Evolutionary conservation across 2,888 invertebrate genomes (phyloP), one percentile per base, ranked within the genome.

Genomic region (Rhyacophila evoluta): DNA sequence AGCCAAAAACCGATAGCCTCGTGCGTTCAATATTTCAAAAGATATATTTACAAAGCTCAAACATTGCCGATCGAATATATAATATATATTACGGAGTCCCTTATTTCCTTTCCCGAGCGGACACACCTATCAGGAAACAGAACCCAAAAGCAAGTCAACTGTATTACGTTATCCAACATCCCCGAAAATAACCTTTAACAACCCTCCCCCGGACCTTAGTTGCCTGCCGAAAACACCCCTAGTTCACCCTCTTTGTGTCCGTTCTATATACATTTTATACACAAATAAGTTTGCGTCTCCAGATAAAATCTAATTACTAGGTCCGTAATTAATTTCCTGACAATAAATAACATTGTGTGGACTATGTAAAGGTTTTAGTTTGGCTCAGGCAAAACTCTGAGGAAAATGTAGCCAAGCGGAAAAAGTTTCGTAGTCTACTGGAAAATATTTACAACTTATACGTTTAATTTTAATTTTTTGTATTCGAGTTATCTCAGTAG

Each of bases 241-340:
- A 41, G 25, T 69, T 12, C 12, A 27, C 38, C 70, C 70, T 70
- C 29, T 33, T 70, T 70, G 33, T 70, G 33, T 70, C 33, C 29
- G 36, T 36, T 33, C 72, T 77, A 55, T 72, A 73, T 69, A 67
- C 81, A 74, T 78, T 78, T 75, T 78, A 78, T 75, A 79, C 75
- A 79, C 79, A 77, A 79, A 79, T 77, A 77, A 78, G 81, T 79
- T 75, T 78, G 75, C 84, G 82, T 81, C 85, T 83, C 83, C 75
- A 80, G 81, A 81, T 83, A 84, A 81, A 82, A 82, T 83, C 84
- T 85, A 85, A 86, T 86, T 85, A 84, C 83, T 83, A 84, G 84
- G 85, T 84, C 84, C 84, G 84, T 85, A 85, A 86, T 86, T 85
- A 86, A 86, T 86, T 85, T 84, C 84, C 84, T 84, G 84, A 86